Percentiles rank a stretch among this genome's conserved stretches.
Conservation (phyloP, 1,140 invertebrate genomes). For the Sarcophaga peregrina region DNA sequence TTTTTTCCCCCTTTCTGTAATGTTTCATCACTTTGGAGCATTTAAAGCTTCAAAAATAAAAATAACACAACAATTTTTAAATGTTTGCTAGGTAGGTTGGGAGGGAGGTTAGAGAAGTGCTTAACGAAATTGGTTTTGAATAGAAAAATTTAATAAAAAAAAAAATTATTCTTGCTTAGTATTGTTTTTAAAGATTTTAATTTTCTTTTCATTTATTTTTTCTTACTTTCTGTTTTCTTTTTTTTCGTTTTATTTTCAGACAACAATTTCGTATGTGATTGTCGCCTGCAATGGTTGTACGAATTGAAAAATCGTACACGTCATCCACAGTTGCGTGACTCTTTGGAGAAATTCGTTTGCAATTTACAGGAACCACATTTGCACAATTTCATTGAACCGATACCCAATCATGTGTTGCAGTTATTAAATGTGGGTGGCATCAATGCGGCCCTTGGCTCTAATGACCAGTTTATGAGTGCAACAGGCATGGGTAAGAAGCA, state of each 20-base stretch:
- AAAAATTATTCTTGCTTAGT: not conserved
- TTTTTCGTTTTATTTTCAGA: slow-evolving; percentile 69
- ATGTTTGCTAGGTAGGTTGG: not conserved
- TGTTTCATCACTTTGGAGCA: no score
- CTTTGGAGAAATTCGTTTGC: slow-evolving; percentile 76
- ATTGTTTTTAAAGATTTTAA: not conserved
- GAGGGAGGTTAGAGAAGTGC: not conserved
- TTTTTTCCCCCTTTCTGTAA: not conserved
- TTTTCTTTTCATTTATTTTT: not conserved
- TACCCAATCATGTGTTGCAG: slow-evolving; percentile 58
- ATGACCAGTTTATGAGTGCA: slow-evolving; percentile 10
- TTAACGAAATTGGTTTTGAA: not conserved
- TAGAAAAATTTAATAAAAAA: not conserved
- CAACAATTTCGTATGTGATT: slow-evolving; percentile 83
- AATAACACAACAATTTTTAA: no score
- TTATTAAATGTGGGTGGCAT: slow-evolving; percentile 55
- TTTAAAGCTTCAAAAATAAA: no score
- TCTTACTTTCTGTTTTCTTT: slow-evolving; percentile 2
- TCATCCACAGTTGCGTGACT: slow-evolving; percentile 74
- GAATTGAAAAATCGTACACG: slow-evolving; percentile 78
- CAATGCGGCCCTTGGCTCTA: slow-evolving; percentile 46
- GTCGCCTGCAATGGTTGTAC: slow-evolving; percentile 81
- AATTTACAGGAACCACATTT: slow-evolving; percentile 70
- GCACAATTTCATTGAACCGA: slow-evolving; percentile 59
- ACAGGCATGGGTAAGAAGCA: slow-evolving; percentile 51